Conservation (phyloP, 1,140 invertebrate species). For the Branchinecta lynchi region DNA sequence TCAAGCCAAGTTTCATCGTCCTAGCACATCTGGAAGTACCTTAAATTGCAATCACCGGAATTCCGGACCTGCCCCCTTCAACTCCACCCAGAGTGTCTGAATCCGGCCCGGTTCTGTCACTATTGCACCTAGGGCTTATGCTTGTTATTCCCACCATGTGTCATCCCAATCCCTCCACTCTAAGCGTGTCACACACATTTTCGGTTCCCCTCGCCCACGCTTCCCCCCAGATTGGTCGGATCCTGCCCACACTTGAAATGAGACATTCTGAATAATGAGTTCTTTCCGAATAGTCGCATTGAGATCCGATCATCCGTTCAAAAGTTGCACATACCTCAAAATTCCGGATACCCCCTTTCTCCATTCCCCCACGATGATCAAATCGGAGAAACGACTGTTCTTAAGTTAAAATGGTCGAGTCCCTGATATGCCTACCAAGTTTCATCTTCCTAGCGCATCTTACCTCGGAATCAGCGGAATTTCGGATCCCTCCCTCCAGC, state of each 20-base stretch:
- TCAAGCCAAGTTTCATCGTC: not conserved
- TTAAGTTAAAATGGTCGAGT: not conserved
- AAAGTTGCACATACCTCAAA: not conserved
- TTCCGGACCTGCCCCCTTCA: not conserved
- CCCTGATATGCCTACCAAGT: too few relatives aligned
- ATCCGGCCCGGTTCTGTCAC: not conserved
- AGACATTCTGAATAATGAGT: not conserved
- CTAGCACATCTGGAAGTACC: slow-evolving; percentile 8
- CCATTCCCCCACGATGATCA: not conserved
- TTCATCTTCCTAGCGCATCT: not conserved
- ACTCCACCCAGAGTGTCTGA: not conserved
- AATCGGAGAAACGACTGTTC: slow-evolving; percentile 9
- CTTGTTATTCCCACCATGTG: not conserved
- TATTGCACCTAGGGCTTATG: not conserved
- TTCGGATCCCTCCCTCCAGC: not conserved
- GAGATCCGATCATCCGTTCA: slow-evolving; percentile 3
- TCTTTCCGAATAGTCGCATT: slow-evolving; percentile 5
- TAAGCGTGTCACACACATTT: not conserved
- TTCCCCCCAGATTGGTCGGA: not conserved
- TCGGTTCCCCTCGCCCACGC: not conserved
- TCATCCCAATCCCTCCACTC: slow-evolving; percentile 8
- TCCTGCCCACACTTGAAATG: not conserved
- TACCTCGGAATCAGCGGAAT: not conserved
- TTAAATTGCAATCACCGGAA: not conserved
- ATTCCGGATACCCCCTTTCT: not conserved